Base-by-base conservation (phyloP, 1,140 invertebrate species). In the Papilio machaon region DNA sequence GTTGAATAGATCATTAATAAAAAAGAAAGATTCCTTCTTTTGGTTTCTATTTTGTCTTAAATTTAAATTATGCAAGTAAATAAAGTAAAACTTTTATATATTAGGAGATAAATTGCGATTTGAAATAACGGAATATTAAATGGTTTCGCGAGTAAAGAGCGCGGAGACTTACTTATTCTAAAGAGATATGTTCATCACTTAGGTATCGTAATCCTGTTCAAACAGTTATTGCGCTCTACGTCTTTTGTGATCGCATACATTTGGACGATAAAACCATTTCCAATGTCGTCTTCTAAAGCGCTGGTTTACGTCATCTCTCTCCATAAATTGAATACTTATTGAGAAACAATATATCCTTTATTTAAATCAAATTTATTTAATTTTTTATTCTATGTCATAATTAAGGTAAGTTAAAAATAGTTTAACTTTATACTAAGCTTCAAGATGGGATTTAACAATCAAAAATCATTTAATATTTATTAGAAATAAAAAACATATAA, bases 231-330 rank as follows among this genome's bases (percentile, higher is more conserved):
- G 54, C 54, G 17, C 54, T 58, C 17, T 19, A 58, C 54, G 54
- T 58, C 54, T 58, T 58, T 43, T 58, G 17, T 17, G 13, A 17
- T n/a, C 0, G 54, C 8, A 19, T 17, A 58, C n/a, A 58, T 58
- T 58, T 8, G n/a, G 7, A 17, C 54, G 54, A 58, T 19, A 19
- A 19, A 58, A 58, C 8, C 54, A 19, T 58, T 58, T n/a, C 54
- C 54, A 58, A 58, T 58, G 54, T 58, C 54, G 54, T 58, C n/a
- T 58, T n/a, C 7, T 58, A 58, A 58, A 58, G 17, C 54, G n/a
- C 17, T 58, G n/a, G 17, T 19, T 58, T 58, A 58, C 54, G 8
- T 58, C 19, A 58, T 58, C n/a, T 52, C 49, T 58, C 9, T 19
- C 17, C 6, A 19, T 58, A 19, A 17, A 19, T 58, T 58, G 17